These are phyloP conservation scores for Brachionus calyciflorus DNA, from an alignment of 1,140 invertebrate genomes.

Conservation along the genomic window DNA sequence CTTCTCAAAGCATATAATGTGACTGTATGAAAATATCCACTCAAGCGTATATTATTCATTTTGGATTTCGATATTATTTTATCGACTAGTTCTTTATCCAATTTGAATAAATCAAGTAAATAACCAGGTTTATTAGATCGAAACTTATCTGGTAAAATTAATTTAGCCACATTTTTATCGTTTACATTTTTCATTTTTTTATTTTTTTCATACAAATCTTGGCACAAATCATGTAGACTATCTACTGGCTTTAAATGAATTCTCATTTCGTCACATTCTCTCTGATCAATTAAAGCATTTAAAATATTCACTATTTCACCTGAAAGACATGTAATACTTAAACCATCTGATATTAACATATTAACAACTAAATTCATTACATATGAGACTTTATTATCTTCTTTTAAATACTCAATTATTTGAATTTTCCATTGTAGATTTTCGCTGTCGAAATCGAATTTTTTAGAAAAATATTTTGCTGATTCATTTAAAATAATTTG, in stretches of 20 bases:
- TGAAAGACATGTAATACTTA: background rate
- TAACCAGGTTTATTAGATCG: background rate
- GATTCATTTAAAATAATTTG: background rate
- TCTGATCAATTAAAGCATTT: background rate
- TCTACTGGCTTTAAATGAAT: background rate
- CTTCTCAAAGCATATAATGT: conserved; percentile 4
- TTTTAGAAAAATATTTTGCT: background rate
- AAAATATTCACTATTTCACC: conserved; percentile 25
- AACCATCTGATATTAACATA: conserved; percentile 25
- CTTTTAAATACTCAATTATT: conserved; percentile 7
- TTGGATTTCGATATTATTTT: background rate
- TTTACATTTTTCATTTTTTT: background rate
- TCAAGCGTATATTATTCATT: background rate
- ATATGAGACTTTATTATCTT: background rate
- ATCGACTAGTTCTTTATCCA: background rate
- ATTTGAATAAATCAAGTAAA: conserved; percentile 8
- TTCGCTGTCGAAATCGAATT: background rate
- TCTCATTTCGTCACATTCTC: conserved; percentile 29
- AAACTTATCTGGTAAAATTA: conserved; percentile 11
- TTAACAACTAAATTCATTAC: background rate
- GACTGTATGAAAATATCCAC: conserved; percentile 2
- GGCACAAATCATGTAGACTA: background rate
- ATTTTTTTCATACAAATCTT: background rate
- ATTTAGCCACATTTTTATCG: background rate
- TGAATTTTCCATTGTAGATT: background rate